phyloP scores from a whole-genome alignment of 2,797 vertebrate genomes.

The Pitangus sulphuratus region DNA sequence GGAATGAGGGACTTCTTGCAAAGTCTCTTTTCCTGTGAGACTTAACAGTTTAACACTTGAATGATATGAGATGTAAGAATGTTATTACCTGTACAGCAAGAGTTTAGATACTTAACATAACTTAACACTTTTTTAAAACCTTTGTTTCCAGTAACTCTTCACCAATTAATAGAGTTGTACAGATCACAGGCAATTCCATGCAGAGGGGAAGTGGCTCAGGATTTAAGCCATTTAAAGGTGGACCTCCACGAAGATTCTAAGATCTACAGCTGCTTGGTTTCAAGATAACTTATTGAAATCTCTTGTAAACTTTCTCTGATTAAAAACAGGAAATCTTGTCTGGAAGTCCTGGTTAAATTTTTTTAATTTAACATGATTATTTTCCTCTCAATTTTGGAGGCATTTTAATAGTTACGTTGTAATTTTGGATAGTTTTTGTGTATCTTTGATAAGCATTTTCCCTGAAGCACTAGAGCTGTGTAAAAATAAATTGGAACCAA shows the following conservation, averaged over 20 bases:
- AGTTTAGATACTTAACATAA: background rate
- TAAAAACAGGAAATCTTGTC: slow-evolving; percentile 76
- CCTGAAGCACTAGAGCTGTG: slow-evolving; percentile 68
- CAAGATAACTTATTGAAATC: slow-evolving; percentile 83
- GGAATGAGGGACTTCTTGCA: background rate
- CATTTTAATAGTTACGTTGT: slow-evolving; percentile 83
- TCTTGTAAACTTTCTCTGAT: slow-evolving; percentile 76
- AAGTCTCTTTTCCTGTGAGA: background rate
- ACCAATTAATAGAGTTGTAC: slow-evolving; percentile 95
- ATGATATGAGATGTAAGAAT: background rate
- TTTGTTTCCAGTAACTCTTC: slow-evolving; percentile 87
- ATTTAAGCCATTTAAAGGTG: slow-evolving; percentile 95
- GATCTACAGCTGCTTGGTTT: slow-evolving; percentile 62
- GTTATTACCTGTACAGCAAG: background rate
- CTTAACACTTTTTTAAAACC: slow-evolving; percentile 30
- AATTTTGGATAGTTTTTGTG: slow-evolving; percentile 78
- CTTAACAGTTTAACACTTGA: background rate
- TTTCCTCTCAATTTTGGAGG: slow-evolving; percentile 80
- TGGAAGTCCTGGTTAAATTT: slow-evolving; percentile 74
- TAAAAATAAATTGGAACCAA: slow-evolving; percentile 63
- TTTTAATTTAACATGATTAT: slow-evolving; percentile 79
- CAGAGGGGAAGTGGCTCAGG: slow-evolving; percentile 87
- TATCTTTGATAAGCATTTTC: slow-evolving; percentile 69
- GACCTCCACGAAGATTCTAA: slow-evolving; percentile 90
- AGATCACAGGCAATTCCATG: slow-evolving; percentile 93